Evolutionary conservation across 2,888 invertebrate species (phyloP), one percentile per base, ranked within the genome.

Genomic region (Drosophila koepferae): DNA sequence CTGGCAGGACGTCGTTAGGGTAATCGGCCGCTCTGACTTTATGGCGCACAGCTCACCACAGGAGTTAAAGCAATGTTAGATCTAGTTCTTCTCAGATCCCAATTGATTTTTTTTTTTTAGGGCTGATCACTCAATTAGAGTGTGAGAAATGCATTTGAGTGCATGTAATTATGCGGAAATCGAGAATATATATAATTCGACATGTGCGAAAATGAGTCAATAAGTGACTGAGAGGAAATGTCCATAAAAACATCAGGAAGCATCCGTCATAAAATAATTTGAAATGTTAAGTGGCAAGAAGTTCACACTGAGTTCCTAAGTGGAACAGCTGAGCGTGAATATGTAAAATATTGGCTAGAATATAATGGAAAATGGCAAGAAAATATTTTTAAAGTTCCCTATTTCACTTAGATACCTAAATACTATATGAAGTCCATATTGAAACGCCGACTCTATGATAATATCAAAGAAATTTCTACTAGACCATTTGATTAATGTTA

Each of bases 101-200:
- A n/a, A 43, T 46, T 34, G 3, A 34, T 16, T 64, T 44, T 34
- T 63, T 51, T 34, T 63, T 68, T 53, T 65, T 65, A 65, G 78
- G 67, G 56, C 68, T 87, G 86, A 86, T 82, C 71, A 54, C 82
- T 86, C 90, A 86, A 89, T 89, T 89, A 81, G 76, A 66, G 74
- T 77, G 67, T 75, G 74, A 66, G 73, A 79, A 72, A 63, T 55
- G 74, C 55, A 69, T 60, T 67, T 49, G 46, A 31, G 48, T 63
- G n/a, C 72, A 65, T 68, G 68, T 75, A 82, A 85, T 82, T 80
- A 76, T 73, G 54, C 60, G 72, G 72, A 83, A 81, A 78, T 65
- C 62, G 43, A 16, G 28, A 63, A 28, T 36, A 61, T 56, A 63
- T 66, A 61, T 56, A 63, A 64, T 72, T 76, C 56, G 55, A 64